These are phyloP conservation scores for Aythya fuligula DNA, from an alignment of 2,797 vertebrate species.

Conservation along the genomic window DNA sequence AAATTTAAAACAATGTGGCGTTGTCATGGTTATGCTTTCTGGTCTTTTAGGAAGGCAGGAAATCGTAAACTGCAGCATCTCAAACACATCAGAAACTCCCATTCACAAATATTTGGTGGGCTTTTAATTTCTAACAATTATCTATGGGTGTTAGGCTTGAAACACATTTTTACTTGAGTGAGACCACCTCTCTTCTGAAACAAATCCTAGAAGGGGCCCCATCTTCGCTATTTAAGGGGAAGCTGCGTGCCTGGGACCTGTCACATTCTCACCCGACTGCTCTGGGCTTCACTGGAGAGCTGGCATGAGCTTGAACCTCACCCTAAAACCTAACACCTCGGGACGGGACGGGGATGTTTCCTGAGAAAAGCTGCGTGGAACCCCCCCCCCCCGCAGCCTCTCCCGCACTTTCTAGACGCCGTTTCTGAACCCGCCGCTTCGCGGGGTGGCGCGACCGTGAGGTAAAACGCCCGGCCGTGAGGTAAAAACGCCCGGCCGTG, in stretches of 20 bases:
- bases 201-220: background rate
- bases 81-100: background rate
- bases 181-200: background rate
- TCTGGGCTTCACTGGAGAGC: background rate
- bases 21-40: background rate
- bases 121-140: background rate
- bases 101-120: background rate
- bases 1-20: background rate
- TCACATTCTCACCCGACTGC: background rate
- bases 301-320: accelerated
- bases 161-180: accelerated
- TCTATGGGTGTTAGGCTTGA: background rate
- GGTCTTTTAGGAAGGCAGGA: background rate
- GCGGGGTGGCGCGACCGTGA: background rate
- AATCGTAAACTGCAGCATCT: background rate
- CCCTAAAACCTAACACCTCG: background rate
- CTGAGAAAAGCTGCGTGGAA: background rate
- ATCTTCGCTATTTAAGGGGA: background rate
- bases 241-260: background rate
- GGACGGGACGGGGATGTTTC: background rate
- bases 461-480: background rate
- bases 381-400: background rate
- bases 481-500: too few species aligned
- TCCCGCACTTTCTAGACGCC: background rate
- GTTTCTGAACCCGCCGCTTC: background rate